Conservation (phyloP, 2,888 invertebrate species). For the Lasioglossum calceatum region DNA sequence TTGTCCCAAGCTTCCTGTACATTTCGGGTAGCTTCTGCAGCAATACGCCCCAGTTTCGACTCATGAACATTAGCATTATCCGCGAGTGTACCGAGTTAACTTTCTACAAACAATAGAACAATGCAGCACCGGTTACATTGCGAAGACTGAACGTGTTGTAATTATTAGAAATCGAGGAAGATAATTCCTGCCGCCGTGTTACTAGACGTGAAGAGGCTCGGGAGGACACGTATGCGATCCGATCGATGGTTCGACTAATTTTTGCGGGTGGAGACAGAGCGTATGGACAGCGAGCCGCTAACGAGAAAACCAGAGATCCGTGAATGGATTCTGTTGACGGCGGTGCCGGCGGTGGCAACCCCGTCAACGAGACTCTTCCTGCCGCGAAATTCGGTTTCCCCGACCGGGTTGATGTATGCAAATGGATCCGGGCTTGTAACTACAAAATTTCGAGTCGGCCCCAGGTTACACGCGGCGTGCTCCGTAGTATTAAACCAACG, state of each 20-base stretch:
- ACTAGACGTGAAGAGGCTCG: neutral
- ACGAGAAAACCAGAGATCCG: constrained; percentile 57
- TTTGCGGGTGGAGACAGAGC: neutral
- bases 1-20: constrained; percentile 5
- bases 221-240: neutral
- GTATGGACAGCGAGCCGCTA: constrained; percentile 18
- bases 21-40: constrained; percentile 3
- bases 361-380: constrained; percentile 35
- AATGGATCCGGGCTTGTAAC: constrained; percentile 51
- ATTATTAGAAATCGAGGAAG: neutral
- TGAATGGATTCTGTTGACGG: constrained; percentile 59
- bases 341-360: constrained; percentile 2
- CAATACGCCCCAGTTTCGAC: constrained; percentile 4
- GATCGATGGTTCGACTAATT: constrained; percentile 8
- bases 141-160: neutral
- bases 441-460: constrained; percentile 47
- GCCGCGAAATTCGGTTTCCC: constrained; percentile 45
- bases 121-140: neutral
- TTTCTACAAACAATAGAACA: neutral
- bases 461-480: constrained; percentile 19
- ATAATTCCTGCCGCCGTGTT: neutral
- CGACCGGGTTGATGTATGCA: constrained; percentile 42
- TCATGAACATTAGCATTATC: neutral
- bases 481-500: constrained; percentile 21
- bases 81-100: neutral